Base-by-base conservation (phyloP, 2,888 invertebrate genomes). In the Ophion ellenae region DNA sequence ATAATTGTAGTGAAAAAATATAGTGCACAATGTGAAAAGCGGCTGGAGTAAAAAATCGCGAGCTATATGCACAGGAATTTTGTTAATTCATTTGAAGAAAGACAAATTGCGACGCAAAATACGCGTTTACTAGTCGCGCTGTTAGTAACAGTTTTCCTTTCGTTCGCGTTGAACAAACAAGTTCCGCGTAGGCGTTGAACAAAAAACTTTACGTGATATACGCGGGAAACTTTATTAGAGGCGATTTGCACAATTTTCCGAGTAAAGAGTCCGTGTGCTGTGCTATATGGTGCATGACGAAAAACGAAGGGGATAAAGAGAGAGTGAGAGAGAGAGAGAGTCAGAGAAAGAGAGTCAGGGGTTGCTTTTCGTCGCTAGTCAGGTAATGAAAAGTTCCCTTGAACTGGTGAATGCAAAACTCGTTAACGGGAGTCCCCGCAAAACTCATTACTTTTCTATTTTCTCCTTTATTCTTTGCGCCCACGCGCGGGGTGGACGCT, bases 371-470 rank as follows among this genome's bases (percentile, higher is more conserved):
- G 80, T 78, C 76, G 73, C 81, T 78, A 86, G 83, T 79, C 76
- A 83, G 80, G 80, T 57, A 83, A 83, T 83, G 83, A 86, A 83
- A 83, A 86, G 83, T 81, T 86, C 77, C 77, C 86, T 82, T 84
- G 83, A 81, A 84, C 84, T 77, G 86, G 76, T 87, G 87, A 88
- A 88, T 86, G 88, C 87, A 88, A 88, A 88, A 88, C 88, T 88
- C 88, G 87, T 88, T 88, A 88, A 87, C 85, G 81, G 83, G 69
- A 80, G 81, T 73, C 77, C 73, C 83, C 82, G 85, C 84, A 88
- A 88, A 88, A 88, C 87, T 88, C 88, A 88, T 88, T 88, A 88
- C 88, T 88, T 88, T 88, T 87, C 87, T 87, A 87, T 88, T 87
- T 88, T 88, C 80, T 81, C 82, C 84, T 85, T 84, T 83, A 86